These are phyloP conservation scores for Crocidura indochinensis DNA, from an alignment of 2,797 vertebrate genomes.

Conservation along the genomic window DNA sequence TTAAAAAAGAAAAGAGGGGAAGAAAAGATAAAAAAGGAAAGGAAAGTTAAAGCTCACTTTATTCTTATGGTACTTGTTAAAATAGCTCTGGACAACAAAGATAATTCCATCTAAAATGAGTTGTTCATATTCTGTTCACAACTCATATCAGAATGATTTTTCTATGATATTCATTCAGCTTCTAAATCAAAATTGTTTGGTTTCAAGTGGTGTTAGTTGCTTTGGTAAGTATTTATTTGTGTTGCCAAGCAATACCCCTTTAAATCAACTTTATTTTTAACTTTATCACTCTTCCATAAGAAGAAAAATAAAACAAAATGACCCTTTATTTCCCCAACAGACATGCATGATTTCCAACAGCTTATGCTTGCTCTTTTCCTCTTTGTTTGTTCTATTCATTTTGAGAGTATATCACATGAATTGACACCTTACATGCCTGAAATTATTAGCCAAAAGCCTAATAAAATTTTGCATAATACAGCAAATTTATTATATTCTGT, in stretches of 20 bases:
- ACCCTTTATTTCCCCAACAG: background rate
- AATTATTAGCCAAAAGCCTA: background rate
- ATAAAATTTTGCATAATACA: background rate
- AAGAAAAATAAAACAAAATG: background rate
- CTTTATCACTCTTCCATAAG: background rate
- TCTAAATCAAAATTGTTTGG: background rate
- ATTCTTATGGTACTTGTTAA: background rate
- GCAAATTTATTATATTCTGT: background rate
- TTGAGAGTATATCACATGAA: background rate
- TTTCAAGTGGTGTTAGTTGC: no score
- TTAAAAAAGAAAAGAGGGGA: slow-evolving; percentile 51
- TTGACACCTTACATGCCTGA: background rate
- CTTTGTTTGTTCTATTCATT: background rate
- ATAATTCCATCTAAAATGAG: no score
- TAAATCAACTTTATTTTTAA: no score
- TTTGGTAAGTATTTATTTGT: no score
- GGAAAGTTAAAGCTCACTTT: background rate
- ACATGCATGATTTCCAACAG: background rate
- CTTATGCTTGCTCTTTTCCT: background rate
- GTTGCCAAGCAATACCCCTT: no score
- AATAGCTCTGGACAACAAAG: background rate
- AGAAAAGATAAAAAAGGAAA: slow-evolving; percentile 3
- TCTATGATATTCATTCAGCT: background rate
- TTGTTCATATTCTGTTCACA: no score
- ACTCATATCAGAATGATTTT: background rate